Evolutionary conservation across 2,797 vertebrate genomes (phyloP), one percentile per base, ranked within the genome.

Genomic region (Tapera naevia): DNA sequence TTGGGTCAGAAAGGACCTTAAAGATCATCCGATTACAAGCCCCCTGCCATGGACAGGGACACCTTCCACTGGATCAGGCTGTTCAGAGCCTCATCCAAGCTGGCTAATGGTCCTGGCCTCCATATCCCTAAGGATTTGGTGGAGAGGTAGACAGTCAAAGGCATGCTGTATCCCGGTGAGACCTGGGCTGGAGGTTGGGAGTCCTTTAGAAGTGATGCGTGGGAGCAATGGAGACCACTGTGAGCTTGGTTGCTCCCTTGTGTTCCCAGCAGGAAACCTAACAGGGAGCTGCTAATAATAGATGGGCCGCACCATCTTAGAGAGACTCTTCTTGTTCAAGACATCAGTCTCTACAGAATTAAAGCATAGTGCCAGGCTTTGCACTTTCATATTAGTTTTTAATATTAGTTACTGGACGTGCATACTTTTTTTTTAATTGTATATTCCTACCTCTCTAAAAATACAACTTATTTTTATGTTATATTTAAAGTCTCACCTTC

Each of bases 131-230:
- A 48, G 35, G 7, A 15, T 25, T 41, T 64, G 7, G 14, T 9
- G 19, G 13, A n/a, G 30, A 28, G 21, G 1, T 28, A 60, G 15
- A 1, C 5, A 67, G 39, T 7, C 39, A 28, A 76, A 72, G 23
- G 17, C 11, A 24, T 0, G 1, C 19, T 73, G n/a, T 12, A 51
- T 10, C 27, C 18, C 43, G 33, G 18, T 3, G 2, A 48, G 65
- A 5, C 41, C 61, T 0, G 0, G 23, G 27, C 11, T 7, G 19
- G 24, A 48, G 65, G 39, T 15, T 0, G 0, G 17, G 2, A 37
- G 30, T 13, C 16, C 45, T n/a, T 46, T 1, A 2, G 25, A 7
- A 37, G 25, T 1, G 50, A 41, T 3, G 2, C 2, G 2, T 0
- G 8, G 25, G 17, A 66, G 11, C 3, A 4, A 35, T 19, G 48